Evolutionary conservation across 1,140 invertebrate species (phyloP), one percentile per base, ranked within the genome.

Genomic region (Stegodyphus mimosarum): DNA sequence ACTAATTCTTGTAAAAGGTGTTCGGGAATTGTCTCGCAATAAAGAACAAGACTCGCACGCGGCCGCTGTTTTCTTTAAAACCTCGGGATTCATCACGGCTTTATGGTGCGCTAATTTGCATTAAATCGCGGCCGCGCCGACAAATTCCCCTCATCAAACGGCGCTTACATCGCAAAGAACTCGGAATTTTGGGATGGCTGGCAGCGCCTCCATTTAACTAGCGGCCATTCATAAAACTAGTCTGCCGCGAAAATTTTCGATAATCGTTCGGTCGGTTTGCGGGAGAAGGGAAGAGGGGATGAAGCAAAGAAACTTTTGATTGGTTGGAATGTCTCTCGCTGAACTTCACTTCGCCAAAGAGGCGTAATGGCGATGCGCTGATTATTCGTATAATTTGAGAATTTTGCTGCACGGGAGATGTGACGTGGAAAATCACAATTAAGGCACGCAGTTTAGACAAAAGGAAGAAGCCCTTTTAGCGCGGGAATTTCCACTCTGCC

Each of bases 1-100:
- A 74, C 80, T 83, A 83, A 83, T 83, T 83, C 80, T 83, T 74
- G 80, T 83, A 83, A 83, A 83, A 74, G 71, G 80, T 83, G 80
- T 74, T 83, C 78, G 53, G 51, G 78, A 81, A 81, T 64, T 81
- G 78, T 81, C 48, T 18, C 51, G 77, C 66, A 81, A 81, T 81
- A 81, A 81, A 81, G 78, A 81, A 81, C 78, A 81, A 66, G 76
- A 78, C 69, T 69, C 52, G 78, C 10, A 33, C 33, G 18, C 9
- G 18, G 78, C 63, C n/a, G 49, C 51, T 72, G 52, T 72, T 81
- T 81, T 71, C 66, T 17, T 50, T 52, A 69, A 78, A 69, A 66
- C 63, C 52, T 33, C 63, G 48, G 78, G 78, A 81, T 81, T 81
- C 78, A 81, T 81, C 78, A 81, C 78, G 78, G 67, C 78, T 71